Percentiles rank a stretch among this genome's conserved stretches.
Conservation (phyloP, 2,113 vertebrate genomes). For the Phyllostomus discolor region DNA sequence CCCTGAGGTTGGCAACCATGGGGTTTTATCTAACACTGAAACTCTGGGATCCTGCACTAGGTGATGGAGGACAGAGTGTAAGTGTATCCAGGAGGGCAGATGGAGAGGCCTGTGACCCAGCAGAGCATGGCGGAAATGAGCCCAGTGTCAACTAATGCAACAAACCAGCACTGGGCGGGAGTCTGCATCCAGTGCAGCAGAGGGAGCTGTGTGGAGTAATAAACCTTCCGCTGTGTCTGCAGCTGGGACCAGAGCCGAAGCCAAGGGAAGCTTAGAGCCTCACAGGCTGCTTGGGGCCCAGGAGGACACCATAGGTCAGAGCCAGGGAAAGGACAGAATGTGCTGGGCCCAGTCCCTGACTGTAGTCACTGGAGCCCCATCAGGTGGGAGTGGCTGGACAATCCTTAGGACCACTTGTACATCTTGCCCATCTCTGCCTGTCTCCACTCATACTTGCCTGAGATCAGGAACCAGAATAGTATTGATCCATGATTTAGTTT, state of each 20-base stretch:
- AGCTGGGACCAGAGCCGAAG: not conserved
- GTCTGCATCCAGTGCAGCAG: not conserved
- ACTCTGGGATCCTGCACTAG: not conserved
- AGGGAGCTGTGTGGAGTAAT: not conserved
- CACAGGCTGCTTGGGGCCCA: accelerated
- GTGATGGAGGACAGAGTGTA: not conserved
- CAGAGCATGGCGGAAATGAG: not conserved
- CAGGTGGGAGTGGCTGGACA: not conserved
- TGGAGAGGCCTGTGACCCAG: not conserved
- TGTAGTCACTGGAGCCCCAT: not conserved
- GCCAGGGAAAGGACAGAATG: not conserved
- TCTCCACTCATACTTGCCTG: not conserved
- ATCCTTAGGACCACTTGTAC: not conserved
- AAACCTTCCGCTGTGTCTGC: not conserved
- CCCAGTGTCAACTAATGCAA: not conserved
- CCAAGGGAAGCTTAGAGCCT: not conserved
- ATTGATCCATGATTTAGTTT: not conserved
- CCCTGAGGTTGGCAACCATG: not conserved
- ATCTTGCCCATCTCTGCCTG: not conserved
- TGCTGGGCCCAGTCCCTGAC: not conserved
- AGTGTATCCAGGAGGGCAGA: not conserved
- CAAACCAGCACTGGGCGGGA: too few relatives aligned
- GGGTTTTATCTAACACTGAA: not conserved
- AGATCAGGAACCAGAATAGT: not conserved
- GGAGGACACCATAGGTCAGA: not conserved